Evolutionary conservation across 2,797 vertebrate genomes (phyloP), one percentile per base, ranked within the genome.

Genomic region (Neoniphon sammara): DNA sequence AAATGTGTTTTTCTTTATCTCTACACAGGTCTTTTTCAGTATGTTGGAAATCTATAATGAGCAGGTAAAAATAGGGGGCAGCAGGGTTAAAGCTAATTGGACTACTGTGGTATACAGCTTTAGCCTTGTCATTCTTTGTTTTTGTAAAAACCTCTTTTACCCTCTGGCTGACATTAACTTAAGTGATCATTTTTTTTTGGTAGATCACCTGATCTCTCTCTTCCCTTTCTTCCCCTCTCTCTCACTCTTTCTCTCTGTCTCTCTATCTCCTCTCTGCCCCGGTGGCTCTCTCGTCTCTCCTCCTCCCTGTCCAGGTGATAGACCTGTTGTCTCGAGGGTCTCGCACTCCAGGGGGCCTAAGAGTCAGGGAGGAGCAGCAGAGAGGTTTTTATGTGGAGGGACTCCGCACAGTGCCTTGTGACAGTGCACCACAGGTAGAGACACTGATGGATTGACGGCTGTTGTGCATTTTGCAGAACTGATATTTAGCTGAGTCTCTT

Each of bases 11-110:
- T 27, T n/a, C 21, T 53, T 68, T 21, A 50, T 68, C 61, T 87
- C 42, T 78, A 15, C 79, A 36, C 83, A 96, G 96, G 94, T 97
- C 9, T 94, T 95, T 72, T 96, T 96, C 91, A 97, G 96, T 65
- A 96, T 96, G 96, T 82, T 97, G 94, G 96, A 96, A 88, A 97
- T 97, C 83, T 96, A 95, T 83, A 96, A 96, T 0, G 95, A 97
- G 75, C 95, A 97, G 95, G 96, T 97, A 93, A 90, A 15, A 53
- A 10, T 15, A 1, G 31, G 4, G 15, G 7, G 1, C 6, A 21
- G 0, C 31, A 20, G 65, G n/a, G n/a, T n/a, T n/a, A n/a, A n/a
- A n/a, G 46, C 46, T 47, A 4, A 47, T 47, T 47, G 3, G 7
- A 5, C 15, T 55, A n/a, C 5, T 12, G 18, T n/a, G 46, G 14